These are phyloP conservation scores for Chascanopsetta lugubris DNA, from an alignment of 2,113 vertebrate genomes.

Conservation along the genomic window DNA sequence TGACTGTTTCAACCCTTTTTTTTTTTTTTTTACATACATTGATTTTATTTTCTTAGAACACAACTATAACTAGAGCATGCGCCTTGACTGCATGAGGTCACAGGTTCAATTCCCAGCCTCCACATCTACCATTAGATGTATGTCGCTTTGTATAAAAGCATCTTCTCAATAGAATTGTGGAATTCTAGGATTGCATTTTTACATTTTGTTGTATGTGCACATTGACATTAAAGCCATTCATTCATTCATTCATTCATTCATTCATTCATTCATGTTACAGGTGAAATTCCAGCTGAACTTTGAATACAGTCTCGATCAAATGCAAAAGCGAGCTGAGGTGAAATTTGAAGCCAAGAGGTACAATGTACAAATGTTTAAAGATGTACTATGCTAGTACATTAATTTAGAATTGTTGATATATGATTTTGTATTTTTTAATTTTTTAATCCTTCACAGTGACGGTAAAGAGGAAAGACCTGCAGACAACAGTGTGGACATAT, in stretches of 20 bases:
- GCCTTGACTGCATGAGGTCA: no score
- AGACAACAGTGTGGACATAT: slow-evolving; percentile 83
- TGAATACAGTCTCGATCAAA: slow-evolving; percentile 86
- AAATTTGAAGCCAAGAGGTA: slow-evolving; percentile 86
- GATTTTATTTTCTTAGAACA: slow-evolving; percentile 27
- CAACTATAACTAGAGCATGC: no score
- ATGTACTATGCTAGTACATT: no score
- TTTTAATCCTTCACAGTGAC: slow-evolving; percentile 80
- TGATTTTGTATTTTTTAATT: background rate
- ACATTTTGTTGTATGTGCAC: no score
- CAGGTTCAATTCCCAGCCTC: no score
- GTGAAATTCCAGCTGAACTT: slow-evolving; percentile 87
- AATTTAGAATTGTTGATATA: background rate
- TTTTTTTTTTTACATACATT: background rate
- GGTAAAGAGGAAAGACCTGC: slow-evolving; percentile 79
- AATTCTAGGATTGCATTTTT: no score
- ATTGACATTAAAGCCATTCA: no score
- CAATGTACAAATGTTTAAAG: background rate
- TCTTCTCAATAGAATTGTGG: no score
- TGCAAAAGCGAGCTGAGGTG: slow-evolving; percentile 80
- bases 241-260: no score
- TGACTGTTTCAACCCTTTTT: background rate
- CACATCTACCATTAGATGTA: no score
- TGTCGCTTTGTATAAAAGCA: no score
- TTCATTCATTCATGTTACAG: no score